Evolutionary conservation across 2,797 vertebrate genomes (phyloP).

Genomic region (Neosalanx taihuensis): DNA sequence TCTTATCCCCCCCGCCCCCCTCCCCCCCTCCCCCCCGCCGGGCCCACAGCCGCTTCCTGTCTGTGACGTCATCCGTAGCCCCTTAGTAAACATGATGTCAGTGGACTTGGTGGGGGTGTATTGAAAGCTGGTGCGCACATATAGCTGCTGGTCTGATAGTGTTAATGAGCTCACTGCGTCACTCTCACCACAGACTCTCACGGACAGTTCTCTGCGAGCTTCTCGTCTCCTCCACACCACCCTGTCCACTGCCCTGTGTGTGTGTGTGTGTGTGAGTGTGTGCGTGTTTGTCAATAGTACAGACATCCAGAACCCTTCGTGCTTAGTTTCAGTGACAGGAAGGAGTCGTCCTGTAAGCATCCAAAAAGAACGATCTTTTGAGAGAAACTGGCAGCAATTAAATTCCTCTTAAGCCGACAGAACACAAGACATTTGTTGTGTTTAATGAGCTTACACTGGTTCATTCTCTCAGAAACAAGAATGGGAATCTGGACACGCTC

Average conservation of each 20-base stretch:
- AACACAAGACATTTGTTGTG: conserved; percentile 68
- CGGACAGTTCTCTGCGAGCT: neutral
- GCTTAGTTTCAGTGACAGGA: conserved; percentile 31
- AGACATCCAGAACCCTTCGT: conserved; percentile 15
- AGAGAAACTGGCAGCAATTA: conserved; percentile 64
- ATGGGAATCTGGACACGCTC: conserved; percentile 73
- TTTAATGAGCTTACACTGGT: conserved; percentile 74
- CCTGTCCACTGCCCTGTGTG: neutral
- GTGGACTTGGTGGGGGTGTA: too few species aligned
- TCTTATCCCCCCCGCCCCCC: conserved; percentile 29
- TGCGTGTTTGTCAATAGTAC: neutral
- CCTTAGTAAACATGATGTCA: too few species aligned
- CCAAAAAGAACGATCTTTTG: conserved; percentile 51
- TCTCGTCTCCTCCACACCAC: neutral
- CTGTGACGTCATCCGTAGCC: too few species aligned
- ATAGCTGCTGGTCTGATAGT: too few species aligned
- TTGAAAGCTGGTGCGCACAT: too few species aligned
- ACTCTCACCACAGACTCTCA: too few species aligned
- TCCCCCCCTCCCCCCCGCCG: conserved; percentile 14
- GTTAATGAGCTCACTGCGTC: too few species aligned
- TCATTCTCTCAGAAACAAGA: conserved; percentile 64
- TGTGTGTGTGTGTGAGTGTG: neutral
- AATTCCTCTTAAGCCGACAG: conserved; percentile 69
- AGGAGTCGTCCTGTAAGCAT: conserved; percentile 29
- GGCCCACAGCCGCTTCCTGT: neutral